These are phyloP conservation scores for Neolamprologus devosi DNA, from an alignment of 2,113 vertebrate genomes.

Conservation along the genomic window DNA sequence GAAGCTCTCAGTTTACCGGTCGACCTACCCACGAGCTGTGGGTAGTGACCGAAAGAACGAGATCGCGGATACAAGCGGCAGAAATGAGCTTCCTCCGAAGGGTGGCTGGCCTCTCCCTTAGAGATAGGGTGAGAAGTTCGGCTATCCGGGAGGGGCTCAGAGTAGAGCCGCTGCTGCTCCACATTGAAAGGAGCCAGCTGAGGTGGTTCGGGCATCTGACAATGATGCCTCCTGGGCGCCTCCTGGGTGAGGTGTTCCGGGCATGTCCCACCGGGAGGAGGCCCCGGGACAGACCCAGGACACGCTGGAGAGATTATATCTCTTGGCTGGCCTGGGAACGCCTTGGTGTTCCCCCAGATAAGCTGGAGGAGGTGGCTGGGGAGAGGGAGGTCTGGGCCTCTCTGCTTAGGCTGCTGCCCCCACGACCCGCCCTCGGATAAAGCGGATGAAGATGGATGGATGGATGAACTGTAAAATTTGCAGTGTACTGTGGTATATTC, in stretches of 20 bases:
- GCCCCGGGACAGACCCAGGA: not conserved
- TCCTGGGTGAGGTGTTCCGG: not conserved
- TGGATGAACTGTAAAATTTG: not conserved
- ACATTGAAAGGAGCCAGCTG: not conserved
- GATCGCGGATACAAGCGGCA: too few relatives aligned
- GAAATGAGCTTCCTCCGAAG: not conserved
- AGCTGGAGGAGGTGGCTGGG: not conserved
- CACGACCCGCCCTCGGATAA: fast-evolving
- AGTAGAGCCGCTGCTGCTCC: fast-evolving
- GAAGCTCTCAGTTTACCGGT: too few relatives aligned
- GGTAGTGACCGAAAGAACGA: too few relatives aligned
- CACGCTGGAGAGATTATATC: not conserved
- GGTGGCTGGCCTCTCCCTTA: not conserved
- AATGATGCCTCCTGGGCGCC: not conserved
- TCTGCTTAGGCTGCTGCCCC: not conserved
- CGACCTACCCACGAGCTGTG: too few relatives aligned
- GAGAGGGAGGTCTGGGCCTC: not conserved
- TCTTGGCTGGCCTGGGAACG: not conserved
- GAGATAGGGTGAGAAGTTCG: not conserved
- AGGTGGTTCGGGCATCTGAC: not conserved
- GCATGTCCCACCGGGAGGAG: fast-evolving
- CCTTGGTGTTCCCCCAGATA: not conserved
- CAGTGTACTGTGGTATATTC: not conserved
- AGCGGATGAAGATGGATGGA: not conserved
- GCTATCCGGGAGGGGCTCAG: not conserved